phyloP scores from a whole-genome alignment of 1,140 invertebrate genomes.

The Drosophila mojavensis region DNA sequence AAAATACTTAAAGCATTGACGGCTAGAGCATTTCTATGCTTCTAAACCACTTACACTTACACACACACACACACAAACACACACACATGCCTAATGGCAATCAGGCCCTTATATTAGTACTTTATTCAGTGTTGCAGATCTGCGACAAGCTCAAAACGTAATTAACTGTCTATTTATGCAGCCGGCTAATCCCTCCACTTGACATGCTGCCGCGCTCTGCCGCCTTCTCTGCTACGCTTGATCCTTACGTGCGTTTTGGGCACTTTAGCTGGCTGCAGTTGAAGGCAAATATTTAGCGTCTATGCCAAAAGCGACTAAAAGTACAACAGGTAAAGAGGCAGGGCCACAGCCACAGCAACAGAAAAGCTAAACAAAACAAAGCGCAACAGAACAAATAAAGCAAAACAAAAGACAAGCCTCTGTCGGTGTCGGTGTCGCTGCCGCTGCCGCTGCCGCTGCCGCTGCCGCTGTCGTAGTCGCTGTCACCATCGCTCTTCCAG shows the following conservation, averaged over 20 bases:
- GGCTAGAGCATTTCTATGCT: conserved; percentile 26
- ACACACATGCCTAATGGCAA: neutral
- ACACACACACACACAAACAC: neutral
- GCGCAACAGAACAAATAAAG: conserved; percentile 44
- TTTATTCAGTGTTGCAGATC: conserved; percentile 25
- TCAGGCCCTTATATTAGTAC: neutral
- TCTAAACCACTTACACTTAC: conserved; percentile 18
- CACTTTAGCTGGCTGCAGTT: neutral
- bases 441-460: neutral
- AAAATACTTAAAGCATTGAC: conserved; percentile 54
- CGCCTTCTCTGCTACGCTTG: neutral
- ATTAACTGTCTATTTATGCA: conserved; percentile 3
- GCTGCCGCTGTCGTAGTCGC: neutral
- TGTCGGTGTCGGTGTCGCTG: neutral
- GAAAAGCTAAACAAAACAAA: conserved; percentile 43
- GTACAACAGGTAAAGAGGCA: conserved; percentile 30
- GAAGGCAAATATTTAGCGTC: neutral
- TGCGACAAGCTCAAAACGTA: conserved; percentile 2
- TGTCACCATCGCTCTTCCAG: conserved; percentile 5
- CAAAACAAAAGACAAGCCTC: conserved; percentile 40
- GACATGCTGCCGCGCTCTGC: neutral
- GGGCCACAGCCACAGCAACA: conserved; percentile 10
- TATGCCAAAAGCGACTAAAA: neutral
- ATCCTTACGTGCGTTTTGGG: neutral
- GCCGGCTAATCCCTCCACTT: neutral